Evolutionary conservation across 2,888 invertebrate species (phyloP).

Genomic region (Leptarthrus brevirostris): DNA sequence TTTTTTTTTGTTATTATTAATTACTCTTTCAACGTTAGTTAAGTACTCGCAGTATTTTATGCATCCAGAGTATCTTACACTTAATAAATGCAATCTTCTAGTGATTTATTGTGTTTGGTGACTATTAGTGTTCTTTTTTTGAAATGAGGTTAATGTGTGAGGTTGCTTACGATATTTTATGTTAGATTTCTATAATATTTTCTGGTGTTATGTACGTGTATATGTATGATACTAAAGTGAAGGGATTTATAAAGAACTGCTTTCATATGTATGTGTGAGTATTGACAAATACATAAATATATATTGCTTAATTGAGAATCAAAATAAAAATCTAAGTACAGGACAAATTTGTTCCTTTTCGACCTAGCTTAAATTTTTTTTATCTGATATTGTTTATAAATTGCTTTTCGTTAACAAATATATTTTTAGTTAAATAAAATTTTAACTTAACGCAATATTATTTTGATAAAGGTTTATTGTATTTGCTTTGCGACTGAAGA

Average conservation of each 20-base stretch:
- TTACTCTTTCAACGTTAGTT: conserved; percentile 3
- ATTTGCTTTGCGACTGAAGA: neutral
- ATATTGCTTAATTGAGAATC: conserved; percentile 25
- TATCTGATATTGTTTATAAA: conserved; percentile 44
- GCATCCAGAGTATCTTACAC: conserved; percentile 34
- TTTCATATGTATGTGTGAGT: neutral
- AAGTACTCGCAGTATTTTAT: conserved; percentile 31
- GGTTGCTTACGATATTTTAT: conserved; percentile 27
- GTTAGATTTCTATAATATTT: neutral
- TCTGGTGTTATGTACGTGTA: neutral
- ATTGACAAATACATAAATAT: neutral
- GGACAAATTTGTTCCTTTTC: neutral
- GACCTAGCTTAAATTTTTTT: neutral
- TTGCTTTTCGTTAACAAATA: conserved; percentile 46
- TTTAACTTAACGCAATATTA: conserved; percentile 12
- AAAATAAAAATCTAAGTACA: conserved; percentile 26
- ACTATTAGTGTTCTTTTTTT: neutral
- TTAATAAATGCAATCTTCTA: conserved; percentile 38
- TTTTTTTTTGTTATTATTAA: conserved; percentile 10
- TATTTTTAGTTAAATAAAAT: neutral
- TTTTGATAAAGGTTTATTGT: conserved; percentile 17
- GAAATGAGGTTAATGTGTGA: conserved; percentile 15
- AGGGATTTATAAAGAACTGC: neutral
- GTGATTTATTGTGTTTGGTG: conserved; percentile 21
- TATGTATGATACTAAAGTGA: neutral